These are phyloP conservation scores for Oligia fasciuncula DNA, from an alignment of 2,888 invertebrate genomes.

Conservation along the genomic window DNA sequence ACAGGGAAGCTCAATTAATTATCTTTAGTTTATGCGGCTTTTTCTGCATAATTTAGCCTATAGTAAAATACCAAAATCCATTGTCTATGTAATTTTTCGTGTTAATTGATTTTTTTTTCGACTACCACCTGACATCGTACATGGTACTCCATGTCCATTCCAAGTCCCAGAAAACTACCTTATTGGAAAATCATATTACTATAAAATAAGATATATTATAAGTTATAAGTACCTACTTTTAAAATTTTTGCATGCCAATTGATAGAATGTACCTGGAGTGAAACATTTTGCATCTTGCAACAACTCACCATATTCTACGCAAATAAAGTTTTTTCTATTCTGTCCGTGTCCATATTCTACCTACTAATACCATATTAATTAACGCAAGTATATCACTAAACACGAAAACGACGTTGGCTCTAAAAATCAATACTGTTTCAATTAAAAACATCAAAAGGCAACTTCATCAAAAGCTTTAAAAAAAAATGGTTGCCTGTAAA, in stretches of 20 bases:
- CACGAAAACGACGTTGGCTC: too few relatives aligned
- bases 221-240: too few relatives aligned
- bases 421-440: constrained; percentile 2
- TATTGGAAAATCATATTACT: background rate
- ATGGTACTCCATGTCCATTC: background rate
- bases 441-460: background rate
- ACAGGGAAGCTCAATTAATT: too few relatives aligned
- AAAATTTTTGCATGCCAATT: too few relatives aligned
- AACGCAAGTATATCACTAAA: background rate
- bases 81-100: too few relatives aligned
- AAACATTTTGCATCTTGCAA: background rate
- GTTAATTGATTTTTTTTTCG: too few relatives aligned
- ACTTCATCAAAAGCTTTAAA: constrained; percentile 28
- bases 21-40: too few relatives aligned
- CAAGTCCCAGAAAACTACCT: background rate
- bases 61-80: too few relatives aligned
- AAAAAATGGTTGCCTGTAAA: too few relatives aligned
- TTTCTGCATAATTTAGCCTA: too few relatives aligned
- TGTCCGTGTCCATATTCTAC: background rate
- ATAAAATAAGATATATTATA: too few relatives aligned
- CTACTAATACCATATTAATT: background rate
- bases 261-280: background rate
- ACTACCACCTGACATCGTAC: background rate
- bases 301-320: background rate
- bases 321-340: background rate